phyloP scores from a whole-genome alignment of 2,888 invertebrate species.

The Leptinotarsa haldemani region DNA sequence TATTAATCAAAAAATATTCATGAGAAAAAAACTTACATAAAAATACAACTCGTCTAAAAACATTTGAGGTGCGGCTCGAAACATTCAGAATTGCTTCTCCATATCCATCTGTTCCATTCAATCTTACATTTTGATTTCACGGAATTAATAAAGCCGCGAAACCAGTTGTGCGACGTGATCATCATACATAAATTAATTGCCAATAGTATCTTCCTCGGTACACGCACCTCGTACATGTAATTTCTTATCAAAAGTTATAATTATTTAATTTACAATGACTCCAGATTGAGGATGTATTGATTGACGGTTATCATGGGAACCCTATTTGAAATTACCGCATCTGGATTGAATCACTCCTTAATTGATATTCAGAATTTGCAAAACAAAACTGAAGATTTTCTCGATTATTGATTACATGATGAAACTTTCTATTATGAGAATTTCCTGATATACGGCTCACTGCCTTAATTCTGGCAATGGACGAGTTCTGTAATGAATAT shows the following conservation, averaged over 20 bases:
- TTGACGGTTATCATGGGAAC: slow-evolving; percentile 40
- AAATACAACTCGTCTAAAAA: slow-evolving; percentile 14
- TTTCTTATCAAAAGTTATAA: slow-evolving; percentile 49
- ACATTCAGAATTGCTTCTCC: slow-evolving; percentile 21
- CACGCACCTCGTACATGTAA: slow-evolving; percentile 51
- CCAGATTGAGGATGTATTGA: slow-evolving; percentile 46
- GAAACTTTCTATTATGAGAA: slow-evolving; percentile 9
- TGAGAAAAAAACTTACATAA: not conserved
- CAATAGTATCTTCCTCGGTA: slow-evolving; percentile 44
- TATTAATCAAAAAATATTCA: slow-evolving; percentile 23
- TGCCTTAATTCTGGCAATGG: not conserved
- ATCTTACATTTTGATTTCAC: slow-evolving; percentile 26
- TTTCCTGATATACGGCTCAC: slow-evolving; percentile 15
- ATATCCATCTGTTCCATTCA: slow-evolving; percentile 16
- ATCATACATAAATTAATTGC: slow-evolving; percentile 52
- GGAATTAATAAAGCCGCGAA: slow-evolving; percentile 46
- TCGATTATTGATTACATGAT: slow-evolving; percentile 14
- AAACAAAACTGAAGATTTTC: not conserved
- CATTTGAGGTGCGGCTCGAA: slow-evolving; percentile 18
- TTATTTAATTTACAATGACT: slow-evolving; percentile 54
- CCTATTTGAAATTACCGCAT: slow-evolving; percentile 39
- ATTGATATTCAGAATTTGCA: slow-evolving; percentile 24
- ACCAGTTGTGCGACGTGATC: slow-evolving; percentile 49
- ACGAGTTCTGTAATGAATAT: too few relatives aligned
- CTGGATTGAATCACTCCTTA: slow-evolving; percentile 29